Evolutionary conservation across 1,140 invertebrate species (phyloP), one percentile per base, ranked within the genome.

Genomic region (Drosophila auraria): DNA sequence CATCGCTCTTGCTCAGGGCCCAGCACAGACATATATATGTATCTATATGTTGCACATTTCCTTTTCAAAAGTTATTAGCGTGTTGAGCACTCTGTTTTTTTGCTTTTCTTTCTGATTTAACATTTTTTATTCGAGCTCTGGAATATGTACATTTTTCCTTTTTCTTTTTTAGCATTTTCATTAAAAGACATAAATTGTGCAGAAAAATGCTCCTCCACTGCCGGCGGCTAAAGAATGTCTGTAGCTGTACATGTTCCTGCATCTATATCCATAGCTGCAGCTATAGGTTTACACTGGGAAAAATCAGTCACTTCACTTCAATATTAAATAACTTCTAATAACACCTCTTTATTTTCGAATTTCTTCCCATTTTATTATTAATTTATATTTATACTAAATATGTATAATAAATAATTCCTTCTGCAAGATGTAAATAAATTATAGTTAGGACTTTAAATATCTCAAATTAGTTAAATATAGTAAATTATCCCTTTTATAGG

Each of bases 101-200:
- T 66, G 45, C 47, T 70, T 74, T 87, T 82, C 60, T 65, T 59
- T 81, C 56, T 69, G 73, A 57, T 82, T 76, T 68, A 59, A 58
- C 68, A 54, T 56, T 63, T 72, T 60, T 66, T 75, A 74, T 63
- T 40, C 58, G 33, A 40, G 25, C 38, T 51, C 49, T 17, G 66
- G 20, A 38, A 68, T 33, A 72, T 53, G 12, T 23, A 53, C 44
- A 40, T 40, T 53, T 54, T 78, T 49, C 23, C 33, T 45, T 56
- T 68, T 63, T 38, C 33, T 45, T 56, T 68, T 63, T 73, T 78
- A 58, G 53, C 59, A 82, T 90, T 89, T 90, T 90, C 86, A 89
- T 89, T 89, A 89, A 89, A 84, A 89, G 86, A 84, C 86, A 89
- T 89, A 89, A 89, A 89, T 89, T 89, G 86, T 90, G 86, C 86